Evolutionary conservation across 2,888 invertebrate species (phyloP).

Genomic region (Pheosia gnoma): DNA sequence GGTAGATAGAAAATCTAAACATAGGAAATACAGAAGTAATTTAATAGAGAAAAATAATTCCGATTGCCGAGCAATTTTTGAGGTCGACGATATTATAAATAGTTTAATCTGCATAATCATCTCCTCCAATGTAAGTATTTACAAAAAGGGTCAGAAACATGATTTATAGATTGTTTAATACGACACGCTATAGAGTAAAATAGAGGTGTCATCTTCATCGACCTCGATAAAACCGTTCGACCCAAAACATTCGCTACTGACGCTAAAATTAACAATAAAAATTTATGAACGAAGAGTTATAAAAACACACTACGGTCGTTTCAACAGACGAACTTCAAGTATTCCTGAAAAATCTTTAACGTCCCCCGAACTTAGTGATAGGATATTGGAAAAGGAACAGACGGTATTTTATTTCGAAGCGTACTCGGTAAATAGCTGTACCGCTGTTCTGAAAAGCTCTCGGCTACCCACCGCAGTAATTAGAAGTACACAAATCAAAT

Average conservation of each 20-base stretch:
- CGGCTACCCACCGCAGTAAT: too few relatives aligned
- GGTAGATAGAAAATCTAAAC: too few relatives aligned
- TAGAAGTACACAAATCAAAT: background rate
- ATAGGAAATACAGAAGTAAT: too few relatives aligned
- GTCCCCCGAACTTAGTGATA: background rate
- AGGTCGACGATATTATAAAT: too few relatives aligned
- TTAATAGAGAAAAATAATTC: too few relatives aligned
- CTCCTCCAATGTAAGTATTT: too few relatives aligned
- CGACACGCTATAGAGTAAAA: background rate
- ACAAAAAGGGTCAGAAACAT: background rate
- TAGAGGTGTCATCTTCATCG: background rate
- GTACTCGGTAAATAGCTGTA: background rate
- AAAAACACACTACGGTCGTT: slow-evolving; percentile 4
- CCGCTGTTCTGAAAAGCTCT: too few relatives aligned
- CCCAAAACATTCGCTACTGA: background rate
- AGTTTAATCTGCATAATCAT: too few relatives aligned
- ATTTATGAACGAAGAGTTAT: slow-evolving; percentile 4
- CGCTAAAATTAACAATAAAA: slow-evolving; percentile 4
- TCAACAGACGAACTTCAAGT: slow-evolving; percentile 1
- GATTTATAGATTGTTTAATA: background rate
- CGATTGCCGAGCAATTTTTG: too few relatives aligned
- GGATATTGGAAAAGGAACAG: slow-evolving; percentile 1
- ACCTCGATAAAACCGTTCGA: slow-evolving; percentile 2
- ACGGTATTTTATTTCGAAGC: background rate
- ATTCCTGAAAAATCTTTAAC: background rate